Base-by-base conservation (phyloP, 2,888 invertebrate genomes). In the Erebia epiphron region DNA sequence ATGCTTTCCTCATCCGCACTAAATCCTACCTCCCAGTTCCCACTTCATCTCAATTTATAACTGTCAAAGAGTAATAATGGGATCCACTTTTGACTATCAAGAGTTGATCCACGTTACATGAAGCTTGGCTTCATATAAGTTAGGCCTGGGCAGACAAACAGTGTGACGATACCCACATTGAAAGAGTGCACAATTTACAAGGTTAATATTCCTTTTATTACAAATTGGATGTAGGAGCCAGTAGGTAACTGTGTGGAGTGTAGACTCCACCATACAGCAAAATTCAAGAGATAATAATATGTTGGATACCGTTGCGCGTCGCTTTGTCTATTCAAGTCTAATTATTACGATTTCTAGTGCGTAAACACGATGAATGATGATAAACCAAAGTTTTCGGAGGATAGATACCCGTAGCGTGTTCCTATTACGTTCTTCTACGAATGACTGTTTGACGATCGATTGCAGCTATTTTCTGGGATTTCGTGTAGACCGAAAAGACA, bases 1-100 rank as follows among this genome's bases (percentile, higher is more conserved):
- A 85, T 87, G 86, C 88, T 86, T 84, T 83, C 83, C 73, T 81
- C 73, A 70, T 77, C 86, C 85, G 84, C 88, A 86, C 87, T 83
- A 77, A 75, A 78, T 79, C 83, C 54, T 16, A 16, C 10, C 10
- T 10, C 10, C 54, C 11, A n/a, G 8, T n/a, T n/a, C n/a, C 13
- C 4, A 3, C 14, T 77, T 66, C 58, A 67, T 41, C 65, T 50
- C 21, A 58, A 50, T 41, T 16, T 2, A n/a, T 16, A n/a, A 50
- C 49, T 49, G 13, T 52, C n/a, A 9, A 52, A 16, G 16, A 52
- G 16, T 52, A 5, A 52, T 52, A 8, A 16, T 52, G 10, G 9
- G 52, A 18, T 54, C 16, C 9, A 10, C 18, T 16, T 54, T 8
- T 35, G 35, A 35, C 0, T 35, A 5, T 7, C 35, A 35, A 35